Evolutionary conservation across 2,797 vertebrate genomes (phyloP).

Genomic region (Poeciliopsis turneri): DNA sequence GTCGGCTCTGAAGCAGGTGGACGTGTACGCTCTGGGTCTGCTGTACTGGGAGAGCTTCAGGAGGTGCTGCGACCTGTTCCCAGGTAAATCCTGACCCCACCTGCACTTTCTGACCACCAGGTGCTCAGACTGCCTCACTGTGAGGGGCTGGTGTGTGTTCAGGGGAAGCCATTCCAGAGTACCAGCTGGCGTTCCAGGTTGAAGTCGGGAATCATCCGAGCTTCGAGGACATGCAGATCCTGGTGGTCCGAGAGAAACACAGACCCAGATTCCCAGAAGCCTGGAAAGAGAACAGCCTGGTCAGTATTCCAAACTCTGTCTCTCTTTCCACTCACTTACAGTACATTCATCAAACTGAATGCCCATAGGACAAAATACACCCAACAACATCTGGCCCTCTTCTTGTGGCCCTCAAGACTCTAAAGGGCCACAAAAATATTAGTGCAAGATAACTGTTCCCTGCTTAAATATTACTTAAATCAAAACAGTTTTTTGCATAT

Average conservation of each 20-base stretch:
- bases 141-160: conserved; percentile 18
- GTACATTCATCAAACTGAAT: no score
- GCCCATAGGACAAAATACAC: no score
- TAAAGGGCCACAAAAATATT: no score
- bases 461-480: no score
- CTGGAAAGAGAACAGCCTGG: conserved; percentile 95
- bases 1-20: conserved; percentile 96
- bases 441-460: no score
- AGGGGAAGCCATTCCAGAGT: conserved; percentile 90
- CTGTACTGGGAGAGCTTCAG: conserved; percentile 98
- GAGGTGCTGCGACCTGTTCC: conserved; percentile 93
- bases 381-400: no score
- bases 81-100: conserved; percentile 64
- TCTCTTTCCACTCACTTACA: neutral
- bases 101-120: neutral
- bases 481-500: no score
- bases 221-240: conserved; percentile 95
- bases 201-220: conserved; percentile 94
- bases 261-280: conserved; percentile 93
- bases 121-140: neutral
- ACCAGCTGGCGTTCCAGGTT: conserved; percentile 93
- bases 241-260: conserved; percentile 92
- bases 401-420: no score
- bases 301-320: conserved; percentile 45
- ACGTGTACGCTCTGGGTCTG: conserved; percentile 94